Evolutionary conservation across 2,797 vertebrate genomes (phyloP), one percentile per base, ranked within the genome.

Genomic region (Arctocebus calabarensis): DNA sequence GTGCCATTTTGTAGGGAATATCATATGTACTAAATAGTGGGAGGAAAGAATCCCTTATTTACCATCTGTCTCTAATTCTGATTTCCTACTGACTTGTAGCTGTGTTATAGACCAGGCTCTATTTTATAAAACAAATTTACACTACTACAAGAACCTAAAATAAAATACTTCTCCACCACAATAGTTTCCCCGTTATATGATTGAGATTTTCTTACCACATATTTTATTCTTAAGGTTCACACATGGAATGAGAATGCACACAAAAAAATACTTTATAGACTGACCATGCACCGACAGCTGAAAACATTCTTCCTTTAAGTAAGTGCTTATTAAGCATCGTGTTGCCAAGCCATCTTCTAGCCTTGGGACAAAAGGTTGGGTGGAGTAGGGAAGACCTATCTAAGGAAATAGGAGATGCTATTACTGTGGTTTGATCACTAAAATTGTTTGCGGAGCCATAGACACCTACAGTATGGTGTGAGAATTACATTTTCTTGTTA

Each of bases 21-120:
- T 84, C 2, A 3, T 55, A 37, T 32, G 66, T 52, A 90, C 55
- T 88, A 82, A 94, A 62, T 25, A 82, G 48, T 84, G 59, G 90
- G 43, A 96, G 66, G 79, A 89, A 95, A 85, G 79, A 81, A 78
- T 32, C 40, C 25, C 64, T 48, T n/a, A 11, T 73, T 95, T 78
- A 22, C 96, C 89, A 88, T 95, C 62, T 97, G 94, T 86, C 91
- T 77, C 62, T 90, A 92, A 90, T 91, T 94, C 71, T 40, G 52
- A 66, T 83, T 91, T 94, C 81, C 78, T 71, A 32, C 27, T 93
- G n/a, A 14, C 40, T 95, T 95, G 79, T 45, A 93, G 73, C 40
- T 40, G 40, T 40, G 40, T 40, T 40, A 40, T 40, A 45, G 45
- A 79, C 6, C 37, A 34, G 34, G 11, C 17, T 91, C 86, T 86